These are phyloP conservation scores for Pecten maximus DNA, from an alignment of 2,888 invertebrate species.

Conservation along the genomic window DNA sequence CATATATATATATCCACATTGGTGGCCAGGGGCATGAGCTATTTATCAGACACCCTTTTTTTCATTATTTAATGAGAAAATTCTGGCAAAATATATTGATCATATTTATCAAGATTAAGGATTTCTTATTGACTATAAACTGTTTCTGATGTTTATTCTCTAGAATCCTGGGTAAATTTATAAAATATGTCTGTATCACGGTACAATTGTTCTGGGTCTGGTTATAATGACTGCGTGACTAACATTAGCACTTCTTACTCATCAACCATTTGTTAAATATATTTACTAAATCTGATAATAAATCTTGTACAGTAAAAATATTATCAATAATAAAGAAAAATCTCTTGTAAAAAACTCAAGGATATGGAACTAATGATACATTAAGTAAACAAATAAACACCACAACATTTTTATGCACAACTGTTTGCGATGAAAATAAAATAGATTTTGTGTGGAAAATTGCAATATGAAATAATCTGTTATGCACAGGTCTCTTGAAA, in stretches of 20 bases:
- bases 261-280: not conserved
- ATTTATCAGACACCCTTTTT: too few species aligned
- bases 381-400: not conserved
- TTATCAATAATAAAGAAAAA: not conserved
- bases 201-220: not conserved
- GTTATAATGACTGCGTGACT: not conserved
- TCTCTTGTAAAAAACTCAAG: not conserved
- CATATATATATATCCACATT: too few species aligned
- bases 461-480: not conserved
- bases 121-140: too few species aligned
- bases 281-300: not conserved
- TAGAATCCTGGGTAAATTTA: too few species aligned
- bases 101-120: too few species aligned
- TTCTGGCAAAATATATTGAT: too few species aligned
- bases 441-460: not conserved
- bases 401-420: not conserved
- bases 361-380: not conserved
- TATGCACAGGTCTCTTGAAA: not conserved
- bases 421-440: not conserved
- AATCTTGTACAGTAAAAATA: not conserved
- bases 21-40: too few species aligned
- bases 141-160: too few species aligned
- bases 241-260: not conserved
- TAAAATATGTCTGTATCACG: too few species aligned
- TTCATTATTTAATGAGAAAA: too few species aligned